A percentile compares a stretch with the other conserved stretches of the same genome.
These are phyloP conservation scores for Pseudomugil gertrudae DNA, from an alignment of 2,797 vertebrate species.

Conservation along the genomic window DNA sequence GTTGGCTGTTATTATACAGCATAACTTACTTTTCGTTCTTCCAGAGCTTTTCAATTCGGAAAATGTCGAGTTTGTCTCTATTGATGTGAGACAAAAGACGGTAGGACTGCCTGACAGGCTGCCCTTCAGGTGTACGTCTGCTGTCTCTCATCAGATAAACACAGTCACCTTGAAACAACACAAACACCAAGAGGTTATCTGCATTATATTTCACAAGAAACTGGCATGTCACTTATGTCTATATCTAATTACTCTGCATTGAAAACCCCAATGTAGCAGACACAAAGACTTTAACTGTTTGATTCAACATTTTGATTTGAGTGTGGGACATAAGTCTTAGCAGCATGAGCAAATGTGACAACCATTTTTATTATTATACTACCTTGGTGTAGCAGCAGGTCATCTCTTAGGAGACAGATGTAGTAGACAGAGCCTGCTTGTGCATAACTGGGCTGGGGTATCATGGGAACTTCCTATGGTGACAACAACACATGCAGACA, in stretches of 20 bases:
- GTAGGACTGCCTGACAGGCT: slow-evolving; percentile 95
- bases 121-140: slow-evolving; percentile 92
- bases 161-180: slow-evolving; percentile 89
- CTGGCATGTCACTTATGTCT: neutral
- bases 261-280: neutral
- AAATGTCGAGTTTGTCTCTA: slow-evolving; percentile 97
- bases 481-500: slow-evolving; percentile 28
- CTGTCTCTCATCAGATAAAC: slow-evolving; percentile 99
- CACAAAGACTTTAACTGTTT: neutral
- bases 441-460: slow-evolving; percentile 95
- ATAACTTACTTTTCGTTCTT: slow-evolving; percentile 91
- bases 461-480: slow-evolving; percentile 95
- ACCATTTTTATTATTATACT: slow-evolving; percentile 10
- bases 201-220: slow-evolving; percentile 15
- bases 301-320: neutral
- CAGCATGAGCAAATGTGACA: neutral
- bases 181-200: slow-evolving; percentile 20
- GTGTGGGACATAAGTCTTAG: neutral
- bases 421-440: slow-evolving; percentile 98
- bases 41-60: slow-evolving; percentile 99
- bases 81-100: slow-evolving; percentile 94
- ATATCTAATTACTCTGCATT: neutral
- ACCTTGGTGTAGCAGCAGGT: slow-evolving; percentile 97
- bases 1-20: no score
- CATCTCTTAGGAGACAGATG: slow-evolving; percentile 94